Percentiles rank a stretch among this genome's conserved stretches.
Conservation (phyloP, 1,140 invertebrate species). For the Globodera ellingtonae region DNA sequence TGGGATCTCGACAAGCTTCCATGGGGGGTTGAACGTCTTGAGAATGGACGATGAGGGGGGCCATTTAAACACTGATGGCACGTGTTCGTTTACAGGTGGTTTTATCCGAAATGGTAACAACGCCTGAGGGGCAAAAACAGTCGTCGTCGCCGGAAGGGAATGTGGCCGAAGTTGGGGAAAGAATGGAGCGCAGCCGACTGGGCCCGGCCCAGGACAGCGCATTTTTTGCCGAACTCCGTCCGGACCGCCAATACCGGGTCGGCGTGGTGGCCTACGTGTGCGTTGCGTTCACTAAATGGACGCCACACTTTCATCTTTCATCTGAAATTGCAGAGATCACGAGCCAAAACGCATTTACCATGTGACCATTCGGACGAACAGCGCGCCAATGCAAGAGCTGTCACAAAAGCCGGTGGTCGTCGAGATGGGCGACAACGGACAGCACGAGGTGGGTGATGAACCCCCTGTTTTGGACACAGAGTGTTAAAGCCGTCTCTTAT, state of each 20-base stretch:
- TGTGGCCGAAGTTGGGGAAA: constrained; percentile 26
- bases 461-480: too few relatives aligned
- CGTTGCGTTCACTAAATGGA: not conserved
- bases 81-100: constrained; percentile 25
- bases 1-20: not conserved
- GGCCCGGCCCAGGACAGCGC: constrained; percentile 42
- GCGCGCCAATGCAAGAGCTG: constrained; percentile 31
- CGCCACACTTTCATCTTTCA: not conserved
- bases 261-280: constrained; percentile 63
- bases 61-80: not conserved
- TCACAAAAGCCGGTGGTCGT: constrained; percentile 55
- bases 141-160: constrained; percentile 44
- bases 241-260: constrained; percentile 56
- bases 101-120: constrained; percentile 15
- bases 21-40: too few relatives aligned
- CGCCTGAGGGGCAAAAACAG: constrained; percentile 17
- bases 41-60: too few relatives aligned
- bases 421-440: constrained; percentile 39
- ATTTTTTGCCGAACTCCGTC: constrained; percentile 54
- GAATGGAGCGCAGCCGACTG: constrained; percentile 56
- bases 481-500: too few relatives aligned
- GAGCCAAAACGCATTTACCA: constrained; percentile 58
- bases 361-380: constrained; percentile 43
- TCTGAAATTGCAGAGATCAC: constrained; percentile 48
- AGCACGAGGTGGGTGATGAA: constrained; percentile 42